These are phyloP conservation scores for Myripristis jacobus DNA, from an alignment of 2,797 vertebrate species.

Conservation along the genomic window DNA sequence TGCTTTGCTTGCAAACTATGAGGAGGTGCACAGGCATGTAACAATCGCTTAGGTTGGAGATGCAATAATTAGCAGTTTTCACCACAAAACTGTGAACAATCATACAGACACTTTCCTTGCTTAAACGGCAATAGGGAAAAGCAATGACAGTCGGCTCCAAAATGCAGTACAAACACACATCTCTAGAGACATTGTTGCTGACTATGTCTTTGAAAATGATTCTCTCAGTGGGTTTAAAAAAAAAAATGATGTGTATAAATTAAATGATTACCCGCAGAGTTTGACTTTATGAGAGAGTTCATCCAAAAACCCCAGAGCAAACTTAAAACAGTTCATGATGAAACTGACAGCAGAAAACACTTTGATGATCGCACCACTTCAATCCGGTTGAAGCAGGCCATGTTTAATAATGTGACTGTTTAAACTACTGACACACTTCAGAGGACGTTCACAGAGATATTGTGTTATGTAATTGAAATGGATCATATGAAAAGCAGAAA, in stretches of 20 bases:
- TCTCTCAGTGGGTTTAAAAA: too few relatives aligned
- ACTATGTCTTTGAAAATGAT: neutral
- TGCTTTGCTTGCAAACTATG: conserved; percentile 35
- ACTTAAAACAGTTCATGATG: too few relatives aligned
- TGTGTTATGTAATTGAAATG: conserved; percentile 35
- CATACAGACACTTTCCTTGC: neutral
- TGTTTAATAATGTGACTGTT: conserved; percentile 22
- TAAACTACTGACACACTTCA: neutral
- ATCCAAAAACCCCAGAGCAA: too few relatives aligned
- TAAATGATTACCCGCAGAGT: neutral
- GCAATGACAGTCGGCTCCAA: neutral
- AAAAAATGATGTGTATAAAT: too few relatives aligned
- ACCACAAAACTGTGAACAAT: neutral
- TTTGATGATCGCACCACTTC: too few relatives aligned
- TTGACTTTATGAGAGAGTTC: too few relatives aligned
- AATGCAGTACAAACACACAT: neutral
- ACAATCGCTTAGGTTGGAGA: conserved; percentile 18
- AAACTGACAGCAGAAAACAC: too few relatives aligned
- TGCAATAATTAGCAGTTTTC: conserved; percentile 16
- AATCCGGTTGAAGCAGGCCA: conserved; percentile 1
- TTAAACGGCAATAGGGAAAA: neutral
- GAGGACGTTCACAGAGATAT: neutral
- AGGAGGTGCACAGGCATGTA: too few relatives aligned
- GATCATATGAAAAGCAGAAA: conserved; percentile 21
- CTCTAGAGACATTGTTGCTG: neutral